Conservation (phyloP, 2,888 invertebrate species). For the Epistrophella euchroma region DNA sequence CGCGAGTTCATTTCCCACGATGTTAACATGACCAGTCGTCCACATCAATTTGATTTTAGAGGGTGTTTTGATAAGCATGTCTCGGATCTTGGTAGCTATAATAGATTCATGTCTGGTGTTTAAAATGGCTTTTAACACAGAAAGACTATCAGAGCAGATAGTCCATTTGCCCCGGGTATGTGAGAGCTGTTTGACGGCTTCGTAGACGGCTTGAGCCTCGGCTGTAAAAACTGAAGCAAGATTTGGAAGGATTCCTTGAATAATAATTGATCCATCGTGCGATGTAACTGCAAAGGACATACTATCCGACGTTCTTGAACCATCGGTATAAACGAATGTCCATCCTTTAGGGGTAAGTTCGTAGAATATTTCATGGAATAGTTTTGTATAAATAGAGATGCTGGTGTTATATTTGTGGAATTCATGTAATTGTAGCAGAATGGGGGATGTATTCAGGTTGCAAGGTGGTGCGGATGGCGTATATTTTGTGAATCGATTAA, state of each 20-base stretch:
- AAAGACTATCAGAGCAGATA: conserved; percentile 18
- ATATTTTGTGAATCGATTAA: no score
- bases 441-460: no score
- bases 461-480: no score
- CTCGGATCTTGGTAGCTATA: neutral
- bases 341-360: neutral
- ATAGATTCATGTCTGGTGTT: neutral
- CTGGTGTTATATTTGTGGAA: neutral
- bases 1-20: conserved; percentile 13
- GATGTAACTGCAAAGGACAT: conserved; percentile 23
- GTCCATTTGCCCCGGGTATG: conserved; percentile 18
- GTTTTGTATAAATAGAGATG: neutral
- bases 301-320: neutral
- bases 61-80: neutral
- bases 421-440: neutral
- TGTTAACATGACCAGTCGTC: conserved; percentile 30
- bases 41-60: conserved; percentile 8
- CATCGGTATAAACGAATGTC: neutral
- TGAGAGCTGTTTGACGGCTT: conserved; percentile 7
- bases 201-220: conserved; percentile 2
- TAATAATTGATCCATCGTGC: no score
- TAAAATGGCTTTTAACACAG: conserved; percentile 13
- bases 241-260: conserved; percentile 12
- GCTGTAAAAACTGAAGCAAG: conserved; percentile 13
- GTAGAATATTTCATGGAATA: no score